Evolutionary conservation across 35 echinoderm and acorn worm species (phyloP).

Genomic region (Anneissia japonica): DNA sequence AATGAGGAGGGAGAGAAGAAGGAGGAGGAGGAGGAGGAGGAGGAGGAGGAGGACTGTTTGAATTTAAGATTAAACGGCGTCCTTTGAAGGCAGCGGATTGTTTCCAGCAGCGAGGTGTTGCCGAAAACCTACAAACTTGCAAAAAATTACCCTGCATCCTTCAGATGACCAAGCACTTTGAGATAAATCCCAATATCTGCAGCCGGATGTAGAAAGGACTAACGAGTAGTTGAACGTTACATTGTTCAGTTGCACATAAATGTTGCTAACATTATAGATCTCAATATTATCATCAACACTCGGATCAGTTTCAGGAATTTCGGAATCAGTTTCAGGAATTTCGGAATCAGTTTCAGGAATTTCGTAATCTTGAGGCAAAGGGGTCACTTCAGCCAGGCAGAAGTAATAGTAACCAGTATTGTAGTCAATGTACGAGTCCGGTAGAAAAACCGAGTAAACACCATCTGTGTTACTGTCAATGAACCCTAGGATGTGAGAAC

Average conservation of each 20-base stretch:
- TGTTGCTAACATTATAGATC: not conserved
- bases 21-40: too few species aligned
- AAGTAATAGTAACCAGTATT: not conserved
- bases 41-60: too few species aligned
- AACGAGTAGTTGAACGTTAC: not conserved
- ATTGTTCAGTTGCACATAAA: not conserved
- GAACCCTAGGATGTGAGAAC: too few species aligned
- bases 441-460: not conserved
- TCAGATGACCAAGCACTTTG: not conserved
- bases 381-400: not conserved
- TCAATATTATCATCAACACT: not conserved
- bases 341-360: too few species aligned
- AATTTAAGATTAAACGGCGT: too few species aligned
- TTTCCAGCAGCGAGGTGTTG: too few species aligned
- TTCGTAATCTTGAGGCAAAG: not conserved
- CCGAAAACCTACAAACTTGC: too few species aligned
- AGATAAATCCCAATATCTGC: not conserved
- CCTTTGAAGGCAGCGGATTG: too few species aligned
- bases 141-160: not conserved
- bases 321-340: too few species aligned
- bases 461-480: not conserved
- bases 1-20: too few species aligned
- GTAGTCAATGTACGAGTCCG: not conserved
- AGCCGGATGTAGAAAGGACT: not conserved
- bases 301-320: not conserved